phyloP scores from a whole-genome alignment of 1,140 invertebrate species.

The Zaprionus vittiger region DNA sequence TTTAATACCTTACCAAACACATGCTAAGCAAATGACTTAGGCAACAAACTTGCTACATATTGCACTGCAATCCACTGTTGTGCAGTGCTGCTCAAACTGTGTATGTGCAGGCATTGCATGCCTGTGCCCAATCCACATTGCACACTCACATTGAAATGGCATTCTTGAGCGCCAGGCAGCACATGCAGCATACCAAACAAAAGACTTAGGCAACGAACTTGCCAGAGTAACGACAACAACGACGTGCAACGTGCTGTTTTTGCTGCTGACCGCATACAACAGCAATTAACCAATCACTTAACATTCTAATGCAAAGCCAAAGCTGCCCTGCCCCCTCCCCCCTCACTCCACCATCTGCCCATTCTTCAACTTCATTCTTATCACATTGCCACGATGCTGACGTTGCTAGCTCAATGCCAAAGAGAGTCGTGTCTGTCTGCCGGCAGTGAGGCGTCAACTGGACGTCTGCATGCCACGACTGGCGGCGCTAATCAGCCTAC shows the following conservation, averaged over 20 bases:
- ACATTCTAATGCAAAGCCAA: slow-evolving; percentile 64
- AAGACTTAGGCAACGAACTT: slow-evolving; percentile 78
- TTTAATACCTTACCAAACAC: not conserved
- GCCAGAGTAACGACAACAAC: not conserved
- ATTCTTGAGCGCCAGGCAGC: not conserved
- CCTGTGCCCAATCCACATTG: slow-evolving; percentile 6
- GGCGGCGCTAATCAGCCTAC: slow-evolving; percentile 61
- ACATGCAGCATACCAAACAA: slow-evolving; percentile 41
- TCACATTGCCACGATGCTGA: slow-evolving; percentile 14
- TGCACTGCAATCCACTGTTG: slow-evolving; percentile 1
- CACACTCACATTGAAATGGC: not conserved
- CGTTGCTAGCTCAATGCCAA: slow-evolving; percentile 18
- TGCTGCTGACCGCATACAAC: slow-evolving; percentile 20
- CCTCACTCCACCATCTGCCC: not conserved
- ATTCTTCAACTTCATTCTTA: slow-evolving; percentile 17
- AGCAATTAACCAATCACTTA: slow-evolving; percentile 78
- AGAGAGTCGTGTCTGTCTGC: slow-evolving; percentile 30
- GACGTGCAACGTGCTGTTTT: not conserved
- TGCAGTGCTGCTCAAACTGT: not conserved
- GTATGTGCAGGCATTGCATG: not conserved
- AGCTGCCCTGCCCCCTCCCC: not conserved
- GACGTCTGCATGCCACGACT: slow-evolving; percentile 36
- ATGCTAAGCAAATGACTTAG: slow-evolving; percentile 60
- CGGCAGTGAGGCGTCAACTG: slow-evolving; percentile 27
- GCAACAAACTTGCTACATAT: slow-evolving; percentile 63